phyloP scores from a whole-genome alignment of 2,797 vertebrate species.

The Phrynocephalus guinanensis region DNA sequence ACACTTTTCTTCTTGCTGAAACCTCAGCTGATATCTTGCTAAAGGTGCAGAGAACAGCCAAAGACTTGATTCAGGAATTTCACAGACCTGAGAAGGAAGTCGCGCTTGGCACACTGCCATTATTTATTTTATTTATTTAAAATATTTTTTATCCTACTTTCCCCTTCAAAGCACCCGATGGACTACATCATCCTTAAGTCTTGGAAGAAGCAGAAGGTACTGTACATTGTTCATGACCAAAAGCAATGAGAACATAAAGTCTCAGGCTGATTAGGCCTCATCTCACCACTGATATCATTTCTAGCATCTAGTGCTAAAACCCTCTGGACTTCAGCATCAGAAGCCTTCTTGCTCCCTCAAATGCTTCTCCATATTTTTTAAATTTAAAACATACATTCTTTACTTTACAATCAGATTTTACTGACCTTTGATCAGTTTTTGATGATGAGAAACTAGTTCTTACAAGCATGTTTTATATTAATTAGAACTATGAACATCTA shows the following conservation, averaged over 20 bases:
- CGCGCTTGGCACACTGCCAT: background rate
- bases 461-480: background rate
- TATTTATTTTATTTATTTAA: too few species aligned
- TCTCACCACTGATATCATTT: too few species aligned
- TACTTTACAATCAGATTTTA: background rate
- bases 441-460: background rate
- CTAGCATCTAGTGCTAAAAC: background rate
- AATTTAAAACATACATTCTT: background rate
- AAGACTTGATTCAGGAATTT: background rate
- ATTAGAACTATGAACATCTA: background rate
- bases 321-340: background rate
- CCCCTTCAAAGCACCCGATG: too few species aligned
- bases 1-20: background rate
- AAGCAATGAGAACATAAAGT: too few species aligned
- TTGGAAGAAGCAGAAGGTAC: background rate
- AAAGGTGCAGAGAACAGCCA: background rate
- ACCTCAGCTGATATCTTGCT: background rate
- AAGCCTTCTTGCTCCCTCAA: background rate
- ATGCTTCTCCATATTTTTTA: background rate
- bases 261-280: too few species aligned
- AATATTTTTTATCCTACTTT: too few species aligned
- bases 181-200: background rate
- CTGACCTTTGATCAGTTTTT: background rate
- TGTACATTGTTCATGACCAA: too few species aligned
- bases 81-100: background rate